Conservation (phyloP, 1,140 invertebrate genomes). For the Monomorium pharaonis region DNA sequence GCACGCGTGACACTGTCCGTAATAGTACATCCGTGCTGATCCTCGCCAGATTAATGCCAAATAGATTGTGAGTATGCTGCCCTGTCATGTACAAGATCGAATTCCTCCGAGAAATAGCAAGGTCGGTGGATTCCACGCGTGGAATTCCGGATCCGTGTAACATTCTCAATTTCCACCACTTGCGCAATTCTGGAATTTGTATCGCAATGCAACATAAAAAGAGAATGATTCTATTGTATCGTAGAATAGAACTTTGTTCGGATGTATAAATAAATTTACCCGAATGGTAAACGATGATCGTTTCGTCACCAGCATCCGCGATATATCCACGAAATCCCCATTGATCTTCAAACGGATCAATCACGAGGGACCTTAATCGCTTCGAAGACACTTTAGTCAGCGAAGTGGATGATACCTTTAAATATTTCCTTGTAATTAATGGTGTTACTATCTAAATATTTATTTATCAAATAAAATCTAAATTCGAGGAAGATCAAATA, state of each 20-base stretch:
- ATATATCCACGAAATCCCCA: constrained; percentile 64
- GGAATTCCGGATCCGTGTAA: constrained; percentile 51
- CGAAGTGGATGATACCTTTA: constrained; percentile 18
- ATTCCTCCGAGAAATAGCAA: constrained; percentile 68
- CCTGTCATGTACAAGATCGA: constrained; percentile 69
- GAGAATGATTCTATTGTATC: neutral
- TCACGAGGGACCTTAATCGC: constrained; percentile 61
- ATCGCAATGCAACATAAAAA: neutral
- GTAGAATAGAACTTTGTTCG: neutral
- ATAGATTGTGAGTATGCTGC: constrained; percentile 62
- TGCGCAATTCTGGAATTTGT: constrained; percentile 51
- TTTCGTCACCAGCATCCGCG: constrained; percentile 71
- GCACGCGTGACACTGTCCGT: neutral
- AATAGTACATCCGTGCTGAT: constrained; percentile 18
- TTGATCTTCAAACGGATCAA: constrained; percentile 56
- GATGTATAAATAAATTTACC: constrained; percentile 54
- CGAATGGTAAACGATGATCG: constrained; percentile 66
- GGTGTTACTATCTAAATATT: neutral
- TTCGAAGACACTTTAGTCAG: constrained; percentile 55
- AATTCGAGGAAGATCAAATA: neutral
- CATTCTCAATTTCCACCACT: constrained; percentile 73
- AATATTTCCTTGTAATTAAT: neutral
- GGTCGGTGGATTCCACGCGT: constrained; percentile 59
- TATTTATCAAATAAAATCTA: neutral
- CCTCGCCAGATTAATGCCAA: constrained; percentile 65